phyloP scores from a whole-genome alignment of 2,113 vertebrate genomes.

The Papio anubis region DNA sequence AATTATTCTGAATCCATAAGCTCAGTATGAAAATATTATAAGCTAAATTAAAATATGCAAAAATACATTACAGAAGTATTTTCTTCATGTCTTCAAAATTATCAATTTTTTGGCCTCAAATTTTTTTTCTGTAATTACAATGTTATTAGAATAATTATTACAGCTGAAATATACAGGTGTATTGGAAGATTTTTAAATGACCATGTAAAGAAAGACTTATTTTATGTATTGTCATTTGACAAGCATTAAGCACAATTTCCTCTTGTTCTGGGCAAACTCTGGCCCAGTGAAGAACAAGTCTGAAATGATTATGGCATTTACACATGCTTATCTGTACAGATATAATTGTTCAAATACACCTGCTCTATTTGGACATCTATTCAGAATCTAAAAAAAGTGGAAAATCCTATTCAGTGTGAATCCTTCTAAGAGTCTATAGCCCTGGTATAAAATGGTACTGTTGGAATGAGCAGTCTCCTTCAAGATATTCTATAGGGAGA shows the following conservation, averaged over 20 bases:
- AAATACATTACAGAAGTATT: not conserved
- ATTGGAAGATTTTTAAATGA: constrained; percentile 30
- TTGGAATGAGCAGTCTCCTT: not conserved
- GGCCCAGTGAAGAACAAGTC: not conserved
- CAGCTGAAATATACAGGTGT: not conserved
- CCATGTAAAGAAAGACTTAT: not conserved
- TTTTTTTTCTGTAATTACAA: constrained; percentile 36
- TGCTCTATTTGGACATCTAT: constrained; percentile 26
- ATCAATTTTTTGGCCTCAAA: not conserved
- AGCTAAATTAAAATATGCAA: not conserved
- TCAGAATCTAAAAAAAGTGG: not conserved
- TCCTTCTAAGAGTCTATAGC: not conserved
- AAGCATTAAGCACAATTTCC: constrained; percentile 46
- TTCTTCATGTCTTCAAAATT: not conserved
- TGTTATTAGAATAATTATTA: not conserved
- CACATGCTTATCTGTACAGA: constrained; percentile 44
- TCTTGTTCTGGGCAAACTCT: not conserved
- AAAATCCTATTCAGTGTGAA: constrained; percentile 35
- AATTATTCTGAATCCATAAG: not conserved
- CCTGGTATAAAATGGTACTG: not conserved
- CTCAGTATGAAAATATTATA: not conserved
- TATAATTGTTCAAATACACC: constrained; percentile 32
- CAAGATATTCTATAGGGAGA: not conserved
- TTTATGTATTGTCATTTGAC: constrained; percentile 40
- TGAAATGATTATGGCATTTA: constrained; percentile 62